Evolutionary conservation across 1,140 invertebrate species (phyloP).

Genomic region (Cotesia glomerata): DNA sequence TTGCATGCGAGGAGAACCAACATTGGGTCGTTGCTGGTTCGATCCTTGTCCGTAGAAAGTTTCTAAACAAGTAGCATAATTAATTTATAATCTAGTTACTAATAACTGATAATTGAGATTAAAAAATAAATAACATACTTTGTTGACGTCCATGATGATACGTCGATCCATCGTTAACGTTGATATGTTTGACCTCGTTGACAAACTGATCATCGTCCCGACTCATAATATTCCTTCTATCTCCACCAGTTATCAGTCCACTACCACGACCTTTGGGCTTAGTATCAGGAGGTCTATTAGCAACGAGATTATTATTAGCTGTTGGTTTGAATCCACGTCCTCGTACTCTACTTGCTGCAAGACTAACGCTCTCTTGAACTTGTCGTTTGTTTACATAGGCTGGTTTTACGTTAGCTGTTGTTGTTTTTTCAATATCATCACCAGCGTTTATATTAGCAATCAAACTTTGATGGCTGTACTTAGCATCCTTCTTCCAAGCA

Average conservation of each 20-base stretch:
- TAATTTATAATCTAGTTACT: not conserved
- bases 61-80: constrained; percentile 40
- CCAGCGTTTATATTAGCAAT: constrained; percentile 48
- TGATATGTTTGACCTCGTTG: constrained; percentile 62
- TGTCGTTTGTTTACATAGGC: constrained; percentile 50
- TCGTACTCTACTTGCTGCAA: constrained; percentile 48
- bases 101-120: too few species aligned
- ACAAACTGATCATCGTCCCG: constrained; percentile 55
- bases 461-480: constrained; percentile 41
- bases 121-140: constrained; percentile 42
- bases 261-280: constrained; percentile 58
- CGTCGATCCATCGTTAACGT: constrained; percentile 55
- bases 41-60: constrained; percentile 54
- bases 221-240: constrained; percentile 49
- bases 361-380: constrained; percentile 48
- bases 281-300: constrained; percentile 53
- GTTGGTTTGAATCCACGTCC: constrained; percentile 57
- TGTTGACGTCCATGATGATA: constrained; percentile 53
- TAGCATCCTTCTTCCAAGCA: constrained; percentile 53
- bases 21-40: constrained; percentile 58
- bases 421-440: constrained; percentile 44
- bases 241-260: constrained; percentile 42
- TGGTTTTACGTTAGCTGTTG: constrained; percentile 42
- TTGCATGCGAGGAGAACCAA: constrained; percentile 63
- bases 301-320: constrained; percentile 54